These are phyloP conservation scores for Rhincodon typus DNA, from an alignment of 2,797 vertebrate species.

Conservation along the genomic window DNA sequence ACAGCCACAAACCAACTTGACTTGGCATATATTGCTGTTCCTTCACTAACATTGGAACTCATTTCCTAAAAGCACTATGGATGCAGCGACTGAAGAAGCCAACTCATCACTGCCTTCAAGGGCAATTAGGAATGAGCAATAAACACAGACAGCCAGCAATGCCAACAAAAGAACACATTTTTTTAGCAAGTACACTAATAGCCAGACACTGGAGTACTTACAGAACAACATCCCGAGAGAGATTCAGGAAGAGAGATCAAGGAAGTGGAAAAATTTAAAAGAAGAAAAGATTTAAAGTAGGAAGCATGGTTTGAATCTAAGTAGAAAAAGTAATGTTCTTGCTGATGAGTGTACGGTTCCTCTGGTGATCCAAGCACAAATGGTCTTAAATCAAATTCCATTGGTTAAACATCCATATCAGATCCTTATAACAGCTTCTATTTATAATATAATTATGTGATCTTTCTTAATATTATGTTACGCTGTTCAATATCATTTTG, in stretches of 20 bases:
- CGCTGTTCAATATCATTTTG: background rate
- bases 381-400: background rate
- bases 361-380: background rate
- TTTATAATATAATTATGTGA: background rate
- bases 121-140: too few relatives aligned
- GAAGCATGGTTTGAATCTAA: background rate
- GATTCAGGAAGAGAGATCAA: background rate
- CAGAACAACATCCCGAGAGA: background rate
- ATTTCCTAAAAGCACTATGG: too few relatives aligned
- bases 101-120: too few relatives aligned
- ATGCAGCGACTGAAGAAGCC: too few relatives aligned
- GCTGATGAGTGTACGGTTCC: background rate
- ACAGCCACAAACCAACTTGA: too few relatives aligned
- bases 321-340: background rate
- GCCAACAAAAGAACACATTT: too few relatives aligned
- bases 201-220: background rate
- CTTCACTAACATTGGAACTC: too few relatives aligned
- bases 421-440: background rate
- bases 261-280: background rate
- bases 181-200: background rate
- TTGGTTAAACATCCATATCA: background rate
- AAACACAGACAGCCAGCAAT: too few relatives aligned
- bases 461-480: background rate
- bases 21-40: too few relatives aligned
- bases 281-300: background rate